Evolutionary conservation across 2,113 vertebrate species (phyloP).

Genomic region (Pampusana beccarii): DNA sequence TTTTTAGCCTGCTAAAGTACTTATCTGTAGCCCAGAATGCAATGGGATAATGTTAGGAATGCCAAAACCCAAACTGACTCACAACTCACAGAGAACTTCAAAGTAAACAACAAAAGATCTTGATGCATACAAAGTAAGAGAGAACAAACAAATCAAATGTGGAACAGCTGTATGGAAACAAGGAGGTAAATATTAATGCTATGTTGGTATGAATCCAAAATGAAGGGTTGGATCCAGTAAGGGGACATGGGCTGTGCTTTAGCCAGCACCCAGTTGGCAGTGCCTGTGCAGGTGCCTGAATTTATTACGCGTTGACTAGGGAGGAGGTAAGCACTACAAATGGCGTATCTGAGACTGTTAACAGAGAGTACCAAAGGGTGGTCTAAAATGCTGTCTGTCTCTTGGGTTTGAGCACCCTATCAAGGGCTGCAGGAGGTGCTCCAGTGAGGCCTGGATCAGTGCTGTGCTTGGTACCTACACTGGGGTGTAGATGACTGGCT

Average conservation of each 20-base stretch:
- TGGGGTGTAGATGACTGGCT: background rate
- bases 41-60: background rate
- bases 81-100: background rate
- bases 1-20: background rate
- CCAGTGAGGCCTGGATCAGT: background rate
- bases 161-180: background rate
- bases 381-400: background rate
- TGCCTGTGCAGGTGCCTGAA: background rate
- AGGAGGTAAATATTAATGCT: background rate
- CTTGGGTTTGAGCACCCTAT: background rate
- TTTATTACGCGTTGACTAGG: background rate
- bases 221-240: background rate
- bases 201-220: background rate
- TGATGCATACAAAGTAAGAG: background rate
- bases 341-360: background rate
- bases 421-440: background rate
- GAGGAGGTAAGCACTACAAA: background rate
- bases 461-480: background rate
- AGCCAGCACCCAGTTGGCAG: background rate
- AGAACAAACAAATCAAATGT: background rate
- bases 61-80: background rate
- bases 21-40: background rate
- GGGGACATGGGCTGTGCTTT: background rate
- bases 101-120: background rate
- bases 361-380: background rate